A percentile compares a stretch with the other conserved stretches of the same genome.
Evolutionary conservation across 1,140 invertebrate genomes (phyloP).

Genomic region (Nymphalis io): DNA sequence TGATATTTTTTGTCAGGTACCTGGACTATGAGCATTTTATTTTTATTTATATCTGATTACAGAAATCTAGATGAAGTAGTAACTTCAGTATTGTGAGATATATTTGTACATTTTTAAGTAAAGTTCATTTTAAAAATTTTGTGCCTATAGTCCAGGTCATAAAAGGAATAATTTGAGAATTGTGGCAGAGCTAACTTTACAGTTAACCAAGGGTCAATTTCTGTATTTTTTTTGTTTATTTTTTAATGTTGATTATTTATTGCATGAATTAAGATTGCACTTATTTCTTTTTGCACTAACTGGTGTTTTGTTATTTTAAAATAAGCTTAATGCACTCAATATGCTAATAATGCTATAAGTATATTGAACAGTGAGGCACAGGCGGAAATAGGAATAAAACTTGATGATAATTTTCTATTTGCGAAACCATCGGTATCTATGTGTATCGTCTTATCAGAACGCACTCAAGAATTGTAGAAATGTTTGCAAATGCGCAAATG

Average conservation of each 20-base stretch:
- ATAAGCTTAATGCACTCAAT: conserved; percentile 18
- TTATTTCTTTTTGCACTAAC: conserved; percentile 13
- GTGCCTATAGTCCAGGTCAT: neutral
- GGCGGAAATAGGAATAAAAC: conserved; percentile 1
- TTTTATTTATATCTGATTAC: neutral
- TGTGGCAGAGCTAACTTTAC: neutral
- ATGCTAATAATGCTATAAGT: neutral
- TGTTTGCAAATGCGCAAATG: neutral
- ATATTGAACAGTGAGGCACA: conserved; percentile 5
- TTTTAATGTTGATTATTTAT: conserved; percentile 60
- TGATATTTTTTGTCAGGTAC: neutral
- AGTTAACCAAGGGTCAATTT: conserved; percentile 11
- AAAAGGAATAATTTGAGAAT: neutral
- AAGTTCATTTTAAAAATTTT: neutral
- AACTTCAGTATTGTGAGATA: neutral
- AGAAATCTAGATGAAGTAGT: neutral
- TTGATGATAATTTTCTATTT: neutral
- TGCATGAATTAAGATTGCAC: conserved; percentile 57
- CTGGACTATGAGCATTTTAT: conserved; percentile 1
- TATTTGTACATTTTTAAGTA: neutral
- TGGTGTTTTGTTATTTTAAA: conserved; percentile 23
- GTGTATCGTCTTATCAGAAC: neutral
- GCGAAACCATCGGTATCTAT: conserved; percentile 1
- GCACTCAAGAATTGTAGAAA: neutral
- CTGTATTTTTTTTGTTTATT: conserved; percentile 48